Evolutionary conservation across 2,888 invertebrate genomes (phyloP).

Genomic region (Diarsia dahlii): DNA sequence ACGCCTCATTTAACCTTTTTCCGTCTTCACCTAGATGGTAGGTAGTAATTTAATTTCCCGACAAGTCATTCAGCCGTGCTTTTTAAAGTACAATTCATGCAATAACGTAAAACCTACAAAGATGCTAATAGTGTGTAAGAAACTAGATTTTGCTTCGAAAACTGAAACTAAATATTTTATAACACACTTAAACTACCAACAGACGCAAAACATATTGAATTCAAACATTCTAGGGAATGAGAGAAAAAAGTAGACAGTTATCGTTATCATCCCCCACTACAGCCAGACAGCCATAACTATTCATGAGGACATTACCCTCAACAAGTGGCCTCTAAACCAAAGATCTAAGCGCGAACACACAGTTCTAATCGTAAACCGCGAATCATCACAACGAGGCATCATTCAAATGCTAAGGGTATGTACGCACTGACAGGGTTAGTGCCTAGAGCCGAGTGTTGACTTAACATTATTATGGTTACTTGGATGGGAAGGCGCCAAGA

Average conservation of each 20-base stretch:
- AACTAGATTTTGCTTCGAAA: background rate
- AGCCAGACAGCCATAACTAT: constrained; percentile 37
- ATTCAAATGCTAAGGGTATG: background rate
- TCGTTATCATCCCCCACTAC: constrained; percentile 36
- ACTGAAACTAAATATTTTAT: background rate
- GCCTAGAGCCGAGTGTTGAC: background rate
- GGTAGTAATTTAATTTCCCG: background rate
- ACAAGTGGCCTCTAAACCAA: constrained; percentile 52
- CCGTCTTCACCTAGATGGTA: background rate
- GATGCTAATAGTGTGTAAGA: background rate
- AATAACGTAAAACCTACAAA: background rate
- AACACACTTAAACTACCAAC: background rate
- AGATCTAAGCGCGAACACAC: constrained; percentile 25
- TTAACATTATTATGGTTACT: background rate
- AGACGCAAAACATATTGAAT: constrained; percentile 20
- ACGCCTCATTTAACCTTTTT: background rate
- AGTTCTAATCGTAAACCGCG: constrained; percentile 35
- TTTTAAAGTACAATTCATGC: background rate
- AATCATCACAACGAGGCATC: constrained; percentile 6
- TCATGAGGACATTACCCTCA: constrained; percentile 48
- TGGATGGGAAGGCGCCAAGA: background rate
- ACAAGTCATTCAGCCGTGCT: background rate
- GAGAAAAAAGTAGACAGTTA: constrained; percentile 18
- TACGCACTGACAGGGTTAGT: background rate
- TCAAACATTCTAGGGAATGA: constrained; percentile 16